phyloP scores from a whole-genome alignment of 2,113 vertebrate species.

The Petrocephalus microphthalmus region DNA sequence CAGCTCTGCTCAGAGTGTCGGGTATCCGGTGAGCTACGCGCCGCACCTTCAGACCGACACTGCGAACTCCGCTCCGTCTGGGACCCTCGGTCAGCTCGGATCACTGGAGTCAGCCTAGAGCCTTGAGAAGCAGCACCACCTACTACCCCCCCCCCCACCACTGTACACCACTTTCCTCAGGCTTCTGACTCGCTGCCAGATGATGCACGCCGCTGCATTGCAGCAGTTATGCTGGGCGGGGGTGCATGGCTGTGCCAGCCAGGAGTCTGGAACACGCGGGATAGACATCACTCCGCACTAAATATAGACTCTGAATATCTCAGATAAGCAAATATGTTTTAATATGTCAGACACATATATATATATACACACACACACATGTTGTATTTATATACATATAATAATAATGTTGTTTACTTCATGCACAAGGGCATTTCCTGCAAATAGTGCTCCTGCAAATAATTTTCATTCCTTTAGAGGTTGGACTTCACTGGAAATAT shows the following conservation, averaged over 20 bases:
- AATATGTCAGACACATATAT: not conserved
- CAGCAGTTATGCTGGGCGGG: slow-evolving; percentile 64
- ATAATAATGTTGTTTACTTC: slow-evolving; percentile 5
- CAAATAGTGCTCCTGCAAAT: not conserved
- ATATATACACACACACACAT: not conserved
- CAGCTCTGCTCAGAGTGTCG: not conserved
- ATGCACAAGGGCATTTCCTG: not conserved
- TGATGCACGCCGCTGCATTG: slow-evolving; percentile 70
- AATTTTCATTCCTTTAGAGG: not conserved
- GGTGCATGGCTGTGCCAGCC: slow-evolving; percentile 57
- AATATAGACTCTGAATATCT: slow-evolving; percentile 17
- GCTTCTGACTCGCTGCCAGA: slow-evolving; percentile 56
- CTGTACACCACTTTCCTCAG: slow-evolving; percentile 47
- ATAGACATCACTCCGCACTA: slow-evolving; percentile 20
- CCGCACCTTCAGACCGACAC: not conserved
- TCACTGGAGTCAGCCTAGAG: not conserved
- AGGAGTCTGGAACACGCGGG: slow-evolving; percentile 45
- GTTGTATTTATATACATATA: not conserved
- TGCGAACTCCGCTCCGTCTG: not conserved
- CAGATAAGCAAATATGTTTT: slow-evolving; percentile 1
- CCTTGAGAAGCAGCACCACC: not conserved
- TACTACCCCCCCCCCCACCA: not conserved
- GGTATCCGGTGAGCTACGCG: not conserved
- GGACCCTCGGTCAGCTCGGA: not conserved
- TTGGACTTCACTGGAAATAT: not conserved